phyloP scores from a whole-genome alignment of 2,888 invertebrate species.

The Eumacrocentrus americanus region DNA sequence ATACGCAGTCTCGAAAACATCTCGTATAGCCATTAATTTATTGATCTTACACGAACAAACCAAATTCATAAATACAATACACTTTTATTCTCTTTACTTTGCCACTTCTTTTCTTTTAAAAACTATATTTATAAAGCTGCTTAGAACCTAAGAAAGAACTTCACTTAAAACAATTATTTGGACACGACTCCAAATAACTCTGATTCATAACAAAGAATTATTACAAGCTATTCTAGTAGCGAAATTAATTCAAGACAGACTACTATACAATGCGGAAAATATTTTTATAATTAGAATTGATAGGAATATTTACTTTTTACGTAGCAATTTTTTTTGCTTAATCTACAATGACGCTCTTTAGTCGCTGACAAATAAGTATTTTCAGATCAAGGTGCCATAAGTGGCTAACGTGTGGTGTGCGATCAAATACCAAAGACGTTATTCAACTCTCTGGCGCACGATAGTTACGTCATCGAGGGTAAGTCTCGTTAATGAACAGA shows the following conservation, averaged over 20 bases:
- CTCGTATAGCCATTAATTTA: too few relatives aligned
- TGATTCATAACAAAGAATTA: too few relatives aligned
- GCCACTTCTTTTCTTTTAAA: not conserved
- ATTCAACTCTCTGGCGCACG: constrained; percentile 32
- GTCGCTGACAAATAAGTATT: not conserved
- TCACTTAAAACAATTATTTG: too few relatives aligned
- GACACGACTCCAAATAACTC: too few relatives aligned
- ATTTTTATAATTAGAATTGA: not conserved
- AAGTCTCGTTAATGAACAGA: constrained; percentile 38
- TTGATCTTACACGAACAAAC: not conserved
- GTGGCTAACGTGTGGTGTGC: not conserved
- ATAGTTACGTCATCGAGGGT: constrained; percentile 40
- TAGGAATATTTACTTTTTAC: not conserved
- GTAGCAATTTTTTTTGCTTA: not conserved
- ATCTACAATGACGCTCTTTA: not conserved
- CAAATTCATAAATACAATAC: not conserved
- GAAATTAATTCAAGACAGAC: too few relatives aligned
- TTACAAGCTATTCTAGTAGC: too few relatives aligned
- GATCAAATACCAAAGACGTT: constrained; percentile 32
- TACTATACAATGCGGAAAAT: not conserved
- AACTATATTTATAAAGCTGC: not conserved
- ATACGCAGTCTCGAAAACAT: constrained; percentile 22
- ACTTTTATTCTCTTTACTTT: not conserved
- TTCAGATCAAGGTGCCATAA: constrained; percentile 10
- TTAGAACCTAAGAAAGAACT: not conserved